Base-by-base conservation (phyloP, 2,888 invertebrate genomes). In the Drosophila fulvimacula region DNA sequence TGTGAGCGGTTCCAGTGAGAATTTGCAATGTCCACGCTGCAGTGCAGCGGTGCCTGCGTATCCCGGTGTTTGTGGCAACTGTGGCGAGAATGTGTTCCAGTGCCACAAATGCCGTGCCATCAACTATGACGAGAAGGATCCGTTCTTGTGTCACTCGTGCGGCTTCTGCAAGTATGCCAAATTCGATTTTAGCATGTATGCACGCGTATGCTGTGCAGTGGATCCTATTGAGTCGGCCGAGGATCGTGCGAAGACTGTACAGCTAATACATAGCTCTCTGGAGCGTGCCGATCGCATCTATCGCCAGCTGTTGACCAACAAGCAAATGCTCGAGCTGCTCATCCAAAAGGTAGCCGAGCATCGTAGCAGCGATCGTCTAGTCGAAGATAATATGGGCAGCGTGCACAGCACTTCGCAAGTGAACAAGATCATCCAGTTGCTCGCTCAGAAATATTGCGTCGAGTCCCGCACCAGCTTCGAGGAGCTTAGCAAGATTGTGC, bases 91-190 rank as follows among this genome's bases (percentile, higher is more conserved):
- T 92, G 99, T 99, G 0, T 99, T 98, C 93, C 99, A 99, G 90
- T 99, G 99, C 90, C 98, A 99, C 93, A 99, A 99, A 93, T 99
- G 99, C 90, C 96, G 98, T 27, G 98, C 99, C 0, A 99, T 99
- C 83, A 99, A 99, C 93, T 99, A 99, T 93, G 99, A 99, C 92
- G 99, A 99, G 92, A 98, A 98, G 92, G 99, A 99, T 93, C 99
- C 99, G 0, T 99, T 99, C 95, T 93, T 99, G 27, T 99, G 99
- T 91, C 99, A 99, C 93, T 97, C 98, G 5, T 99, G 99, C 93
- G 99, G 99, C 1, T 99, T 98, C 93, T 99, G 99, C 93, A 99
- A 99, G 93, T 99, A 99, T 93, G 99, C 99, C 38, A 98, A 99
- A 93, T 99, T 99, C 92, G 99, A 99, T 93, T 98, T 98, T 93